Evolutionary conservation across 2,888 invertebrate genomes (phyloP), one percentile per base, ranked within the genome.

Genomic region (Apotomis betuletana): DNA sequence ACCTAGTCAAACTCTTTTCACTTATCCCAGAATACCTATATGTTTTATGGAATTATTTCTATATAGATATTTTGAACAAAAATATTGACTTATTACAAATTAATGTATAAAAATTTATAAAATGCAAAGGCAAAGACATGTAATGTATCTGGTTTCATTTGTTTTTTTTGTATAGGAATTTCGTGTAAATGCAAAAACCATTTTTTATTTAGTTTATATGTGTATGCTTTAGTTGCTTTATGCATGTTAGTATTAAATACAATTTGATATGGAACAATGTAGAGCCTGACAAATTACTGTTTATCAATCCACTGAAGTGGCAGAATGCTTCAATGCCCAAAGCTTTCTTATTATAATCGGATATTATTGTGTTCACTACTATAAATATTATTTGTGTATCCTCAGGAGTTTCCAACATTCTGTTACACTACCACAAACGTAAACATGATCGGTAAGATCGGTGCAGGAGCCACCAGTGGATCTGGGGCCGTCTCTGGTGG

Each of bases 401-500:
- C 71, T 10, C 87, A 94, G 91, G 95, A 96, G 68, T 95, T 95
- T 80, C 95, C 96, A 55, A 95, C 96, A 76, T 96, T 96, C 87
- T 96, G 96, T 81, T 96, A 96, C 80, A 95, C 94, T 75, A 95
- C 94, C 54, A 89, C 89, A 57, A 95, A 95, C 86, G 95, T 95
- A 10, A 95, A 95, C 81, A 95, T 95, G 95, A 95, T 95, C 76
- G 95, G 95, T 63, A 95, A 95, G 88, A 90, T 95, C 74, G 92
- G 94, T 10, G 87, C 90, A 59, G 92, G 88, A 13, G 81, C 90
- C 63, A 85, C 91, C 74, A 87, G 84, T 74, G 89, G 88, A 0
- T 79, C 83, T 44, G 90, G 90, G n/a, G 91, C 92, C 62, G 91
- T 89, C 0, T 79, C 90, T 6, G 90, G 90, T 3, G 95, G 95